Conservation (phyloP, 2,113 vertebrate species). For the Entosphenus tridentatus region DNA sequence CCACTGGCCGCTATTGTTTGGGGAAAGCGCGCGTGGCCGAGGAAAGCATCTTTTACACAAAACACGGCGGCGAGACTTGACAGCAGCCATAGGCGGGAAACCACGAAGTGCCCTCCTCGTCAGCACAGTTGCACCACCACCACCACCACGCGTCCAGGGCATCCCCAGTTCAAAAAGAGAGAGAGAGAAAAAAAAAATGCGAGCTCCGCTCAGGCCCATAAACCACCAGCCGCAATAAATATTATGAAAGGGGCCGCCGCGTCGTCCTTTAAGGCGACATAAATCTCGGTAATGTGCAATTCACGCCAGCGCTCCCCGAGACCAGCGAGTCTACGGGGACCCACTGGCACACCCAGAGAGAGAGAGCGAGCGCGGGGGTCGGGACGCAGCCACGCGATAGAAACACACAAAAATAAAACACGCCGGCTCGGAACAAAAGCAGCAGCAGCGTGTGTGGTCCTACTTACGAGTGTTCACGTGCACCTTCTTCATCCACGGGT, state of each 20-base stretch:
- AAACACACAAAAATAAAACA: too few species aligned
- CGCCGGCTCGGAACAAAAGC: background rate
- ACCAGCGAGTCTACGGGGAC: slow-evolving; percentile 1
- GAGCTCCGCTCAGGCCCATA: too few species aligned
- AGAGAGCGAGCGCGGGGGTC: background rate
- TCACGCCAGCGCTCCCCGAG: background rate
- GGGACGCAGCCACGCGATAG: background rate
- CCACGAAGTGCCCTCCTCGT: too few species aligned
- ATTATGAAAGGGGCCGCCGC: slow-evolving; percentile 4
- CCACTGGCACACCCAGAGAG: background rate
- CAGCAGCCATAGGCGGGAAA: too few species aligned
- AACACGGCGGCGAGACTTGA: too few species aligned
- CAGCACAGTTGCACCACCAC: too few species aligned
- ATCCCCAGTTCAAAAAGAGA: too few species aligned
- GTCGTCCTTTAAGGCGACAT: slow-evolving; percentile 5
- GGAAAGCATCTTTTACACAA: too few species aligned
- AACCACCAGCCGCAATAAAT: background rate
- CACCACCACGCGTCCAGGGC: too few species aligned
- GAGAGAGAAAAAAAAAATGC: too few species aligned
- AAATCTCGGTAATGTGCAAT: slow-evolving; percentile 5
- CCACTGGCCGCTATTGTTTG: too few species aligned
- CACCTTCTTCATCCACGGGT: slow-evolving; percentile 99
- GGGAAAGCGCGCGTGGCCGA: too few species aligned
- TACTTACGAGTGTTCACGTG: slow-evolving; percentile 75
- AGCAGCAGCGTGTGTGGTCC: background rate